Percentiles rank a stretch among this genome's conserved stretches.
Conservation (phyloP, 2,113 vertebrate genomes). For the Anthoscopus minutus region DNA sequence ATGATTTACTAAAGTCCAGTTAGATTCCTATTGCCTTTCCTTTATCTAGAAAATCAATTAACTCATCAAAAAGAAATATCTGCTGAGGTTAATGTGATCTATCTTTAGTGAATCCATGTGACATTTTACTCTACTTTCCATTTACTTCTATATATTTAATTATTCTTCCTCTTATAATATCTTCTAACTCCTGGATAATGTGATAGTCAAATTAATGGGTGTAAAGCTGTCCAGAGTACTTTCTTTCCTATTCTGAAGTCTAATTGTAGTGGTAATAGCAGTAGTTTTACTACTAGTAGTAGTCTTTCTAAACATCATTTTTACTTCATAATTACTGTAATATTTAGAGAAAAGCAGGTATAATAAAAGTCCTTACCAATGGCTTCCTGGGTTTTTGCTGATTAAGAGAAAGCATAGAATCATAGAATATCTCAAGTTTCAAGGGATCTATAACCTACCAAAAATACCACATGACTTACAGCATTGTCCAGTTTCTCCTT, state of each 20-base stretch:
- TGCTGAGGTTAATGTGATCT: not conserved
- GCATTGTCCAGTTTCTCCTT: rapidly evolving
- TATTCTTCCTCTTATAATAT: not conserved
- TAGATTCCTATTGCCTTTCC: not conserved
- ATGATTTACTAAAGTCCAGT: not conserved
- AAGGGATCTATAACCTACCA: not conserved
- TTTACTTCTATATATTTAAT: not conserved
- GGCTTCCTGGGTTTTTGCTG: not conserved
- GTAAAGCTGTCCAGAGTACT: not conserved
- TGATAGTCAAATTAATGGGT: not conserved
- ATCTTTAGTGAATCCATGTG: not conserved
- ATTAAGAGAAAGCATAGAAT: not conserved
- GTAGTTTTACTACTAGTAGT: not conserved
- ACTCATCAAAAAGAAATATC: constrained; percentile 5
- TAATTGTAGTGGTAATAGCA: not conserved
- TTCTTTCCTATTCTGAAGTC: not conserved
- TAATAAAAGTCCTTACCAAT: not conserved
- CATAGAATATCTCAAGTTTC: not conserved
- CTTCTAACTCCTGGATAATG: not conserved
- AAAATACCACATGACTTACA: not conserved
- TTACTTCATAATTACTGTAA: not conserved
- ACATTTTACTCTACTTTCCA: not conserved
- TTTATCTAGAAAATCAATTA: constrained; percentile 35
- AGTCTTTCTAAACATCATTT: not conserved
- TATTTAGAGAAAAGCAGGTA: not conserved